Evolutionary conservation across 2,113 vertebrate genomes (phyloP).

Genomic region (Xiphias gladius): DNA sequence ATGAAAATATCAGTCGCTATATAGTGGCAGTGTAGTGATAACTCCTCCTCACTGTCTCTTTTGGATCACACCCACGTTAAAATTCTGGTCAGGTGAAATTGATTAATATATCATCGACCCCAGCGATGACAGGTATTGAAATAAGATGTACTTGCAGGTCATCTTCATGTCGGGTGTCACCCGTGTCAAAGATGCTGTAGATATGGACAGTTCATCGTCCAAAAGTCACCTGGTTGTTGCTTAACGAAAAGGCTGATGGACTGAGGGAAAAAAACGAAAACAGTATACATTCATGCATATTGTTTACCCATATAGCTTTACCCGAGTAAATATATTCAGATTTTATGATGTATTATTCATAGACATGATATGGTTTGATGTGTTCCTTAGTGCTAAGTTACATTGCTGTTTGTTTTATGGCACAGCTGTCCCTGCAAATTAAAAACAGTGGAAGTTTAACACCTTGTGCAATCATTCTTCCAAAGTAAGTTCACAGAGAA

Average conservation of each 20-base stretch:
- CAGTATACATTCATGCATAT: conserved; percentile 51
- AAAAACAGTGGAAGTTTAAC: conserved; percentile 2
- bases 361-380: conserved; percentile 25
- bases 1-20: no score
- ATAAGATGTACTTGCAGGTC: neutral
- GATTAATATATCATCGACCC: neutral
- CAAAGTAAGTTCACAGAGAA: no score
- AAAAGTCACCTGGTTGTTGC: conserved; percentile 4
- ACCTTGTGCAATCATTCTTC: conserved; percentile 28
- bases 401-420: conserved; percentile 38
- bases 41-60: no score
- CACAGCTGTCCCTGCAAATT: neutral
- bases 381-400: conserved; percentile 13
- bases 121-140: neutral
- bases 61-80: neutral
- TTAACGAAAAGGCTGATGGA: neutral
- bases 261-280: neutral
- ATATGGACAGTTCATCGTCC: neutral
- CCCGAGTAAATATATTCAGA: conserved; percentile 21
- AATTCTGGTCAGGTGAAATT: neutral
- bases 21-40: no score
- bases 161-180: neutral
- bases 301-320: conserved; percentile 11
- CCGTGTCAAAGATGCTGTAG: neutral
- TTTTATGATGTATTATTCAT: conserved; percentile 29